Evolutionary conservation across 2,113 vertebrate genomes (phyloP).

Genomic region (Scartelaos histophorus): DNA sequence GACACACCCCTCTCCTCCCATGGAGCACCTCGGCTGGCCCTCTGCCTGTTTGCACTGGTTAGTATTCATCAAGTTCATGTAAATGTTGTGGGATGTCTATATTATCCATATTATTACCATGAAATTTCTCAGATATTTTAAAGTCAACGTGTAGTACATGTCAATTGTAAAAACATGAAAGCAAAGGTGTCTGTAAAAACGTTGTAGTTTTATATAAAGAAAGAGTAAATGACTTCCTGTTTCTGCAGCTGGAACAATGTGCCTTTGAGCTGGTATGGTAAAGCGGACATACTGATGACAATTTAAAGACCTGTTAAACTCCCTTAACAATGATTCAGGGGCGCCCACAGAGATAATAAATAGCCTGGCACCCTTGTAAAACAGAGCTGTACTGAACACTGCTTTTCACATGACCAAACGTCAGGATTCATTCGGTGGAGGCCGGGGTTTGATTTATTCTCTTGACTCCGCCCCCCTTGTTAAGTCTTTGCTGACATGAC

Average conservation of each 20-base stretch:
- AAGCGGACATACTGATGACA: constrained; percentile 35
- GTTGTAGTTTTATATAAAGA: constrained; percentile 1
- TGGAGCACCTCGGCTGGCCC: constrained; percentile 27
- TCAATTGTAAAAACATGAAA: neutral
- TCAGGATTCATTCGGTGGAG: neutral
- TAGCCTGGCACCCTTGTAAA: constrained; percentile 25
- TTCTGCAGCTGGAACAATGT: constrained; percentile 18
- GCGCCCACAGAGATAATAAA: constrained; percentile 54
- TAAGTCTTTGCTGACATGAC: constrained; percentile 21
- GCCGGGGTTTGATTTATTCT: neutral
- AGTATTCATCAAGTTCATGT: constrained; percentile 45
- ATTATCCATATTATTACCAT: neutral
- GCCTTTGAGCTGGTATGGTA: constrained; percentile 35
- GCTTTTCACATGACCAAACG: neutral
- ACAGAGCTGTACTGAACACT: constrained; percentile 24
- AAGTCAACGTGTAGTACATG: neutral
- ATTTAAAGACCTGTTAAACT: constrained; percentile 55
- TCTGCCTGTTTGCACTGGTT: constrained; percentile 53
- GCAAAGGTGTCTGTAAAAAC: neutral
- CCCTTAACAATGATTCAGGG: constrained; percentile 48
- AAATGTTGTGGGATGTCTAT: constrained; percentile 14
- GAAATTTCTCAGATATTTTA: neutral
- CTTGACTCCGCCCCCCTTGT: neutral
- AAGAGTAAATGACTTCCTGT: constrained; percentile 37
- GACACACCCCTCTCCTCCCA: constrained; percentile 40